Evolutionary conservation across 2,113 vertebrate species (phyloP), one percentile per base, ranked within the genome.

Genomic region (Lasiurus cinereus): DNA sequence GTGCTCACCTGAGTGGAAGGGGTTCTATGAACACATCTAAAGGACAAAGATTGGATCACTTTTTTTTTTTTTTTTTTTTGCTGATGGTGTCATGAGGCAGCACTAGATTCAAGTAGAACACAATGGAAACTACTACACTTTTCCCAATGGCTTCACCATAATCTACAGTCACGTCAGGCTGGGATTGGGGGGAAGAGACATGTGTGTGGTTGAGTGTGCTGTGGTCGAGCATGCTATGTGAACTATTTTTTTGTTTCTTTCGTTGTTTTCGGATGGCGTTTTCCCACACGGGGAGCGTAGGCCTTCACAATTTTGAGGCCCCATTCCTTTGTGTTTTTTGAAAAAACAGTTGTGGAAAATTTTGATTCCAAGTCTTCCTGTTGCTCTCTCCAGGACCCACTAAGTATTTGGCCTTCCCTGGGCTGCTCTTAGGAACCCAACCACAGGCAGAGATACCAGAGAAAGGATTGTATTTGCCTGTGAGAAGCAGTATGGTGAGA

Each of bases 341-440:
- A 31, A 82, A 96, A 93, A 52, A 6, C 18, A 91, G 27, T 73
- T 56, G 56, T 46, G 69, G n/a, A 67, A 92, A 86, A 33, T 77
- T 90, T 94, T 87, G 22, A 83, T 90, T 94, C 76, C 50, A n/a
- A 78, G 62, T 92, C 29, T 87, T 92, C 29, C 87, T 91, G 4
- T 92, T 88, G 22, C 74, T 86, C 77, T 82, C 62, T 48, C 52
- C 76, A 64, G 19, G 69, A 74, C 39, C 12, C 36, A 91, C 19
- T 82, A 89, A 83, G 54, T 43, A 90, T 79, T 39, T 92, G 72
- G 64, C 16, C 50, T 92, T 86, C 13, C 18, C 69, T 92, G 43
- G 48, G 13, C 56, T 90, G 31, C 39, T 62, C 50, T 83, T 79
- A 70, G 39, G 92, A 92, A 59, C 21, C 74, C 86, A 48, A 83